A percentile compares a stretch with the other conserved stretches of the same genome.
These are phyloP conservation scores for Allygus modestus DNA, from an alignment of 2,888 invertebrate genomes.

Conservation along the genomic window DNA sequence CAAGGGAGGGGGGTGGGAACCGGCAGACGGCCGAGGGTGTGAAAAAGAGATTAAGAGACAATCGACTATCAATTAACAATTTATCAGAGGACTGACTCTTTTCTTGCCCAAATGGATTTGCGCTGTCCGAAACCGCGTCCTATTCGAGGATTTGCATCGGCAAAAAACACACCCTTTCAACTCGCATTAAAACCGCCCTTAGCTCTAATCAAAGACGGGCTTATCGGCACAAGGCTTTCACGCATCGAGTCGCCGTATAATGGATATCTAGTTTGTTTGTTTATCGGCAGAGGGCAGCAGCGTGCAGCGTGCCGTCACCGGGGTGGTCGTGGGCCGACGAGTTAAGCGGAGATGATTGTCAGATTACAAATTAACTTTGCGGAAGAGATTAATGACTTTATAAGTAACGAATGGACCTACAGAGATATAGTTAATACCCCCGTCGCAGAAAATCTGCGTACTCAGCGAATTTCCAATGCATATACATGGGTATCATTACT, in stretches of 20 bases:
- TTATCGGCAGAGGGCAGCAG: slow-evolving; percentile 30
- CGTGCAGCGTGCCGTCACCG: background rate
- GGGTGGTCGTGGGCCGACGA: background rate
- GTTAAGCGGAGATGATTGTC: background rate
- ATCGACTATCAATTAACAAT: slow-evolving; percentile 63
- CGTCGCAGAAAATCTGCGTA: too few relatives aligned
- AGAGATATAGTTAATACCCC: too few relatives aligned
- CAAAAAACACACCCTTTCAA: slow-evolving; percentile 63
- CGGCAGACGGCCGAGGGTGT: slow-evolving; percentile 58
- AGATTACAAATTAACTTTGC: background rate
- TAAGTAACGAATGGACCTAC: background rate
- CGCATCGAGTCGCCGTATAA: slow-evolving; percentile 30
- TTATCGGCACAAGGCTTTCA: slow-evolving; percentile 31
- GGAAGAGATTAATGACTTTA: slow-evolving; percentile 4
- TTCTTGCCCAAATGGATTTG: slow-evolving; percentile 64
- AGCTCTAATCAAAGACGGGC: slow-evolving; percentile 56
- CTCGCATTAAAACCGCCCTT: slow-evolving; percentile 45
- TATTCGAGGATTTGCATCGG: slow-evolving; percentile 61
- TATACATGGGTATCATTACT: too few relatives aligned
- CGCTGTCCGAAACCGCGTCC: slow-evolving; percentile 63
- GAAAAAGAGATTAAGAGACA: slow-evolving; percentile 63
- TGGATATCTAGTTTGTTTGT: slow-evolving; percentile 48
- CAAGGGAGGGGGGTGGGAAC: slow-evolving; percentile 53
- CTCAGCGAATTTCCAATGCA: too few relatives aligned
- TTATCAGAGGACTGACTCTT: slow-evolving; percentile 63